Evolutionary conservation across 2,113 vertebrate species (phyloP), one percentile per base, ranked within the genome.

Genomic region (Scomber scombrus): DNA sequence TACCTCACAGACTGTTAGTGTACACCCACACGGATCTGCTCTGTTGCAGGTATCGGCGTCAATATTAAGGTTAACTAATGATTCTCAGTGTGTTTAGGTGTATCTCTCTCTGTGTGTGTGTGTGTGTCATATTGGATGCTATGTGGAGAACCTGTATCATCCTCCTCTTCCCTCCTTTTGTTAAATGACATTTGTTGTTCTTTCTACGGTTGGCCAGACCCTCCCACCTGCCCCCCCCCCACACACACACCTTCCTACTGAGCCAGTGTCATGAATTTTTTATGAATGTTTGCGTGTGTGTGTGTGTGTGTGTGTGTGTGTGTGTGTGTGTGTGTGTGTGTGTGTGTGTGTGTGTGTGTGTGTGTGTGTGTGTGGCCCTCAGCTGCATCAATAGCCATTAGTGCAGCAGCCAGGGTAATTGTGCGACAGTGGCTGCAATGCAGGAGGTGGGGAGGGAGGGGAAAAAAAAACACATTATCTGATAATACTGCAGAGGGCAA

Each of bases 321-420:
- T 73, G 75, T 58, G 57, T 60, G 55, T 55, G 77, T 19, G 77
- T 63, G 51, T 26, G 77, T 29, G 72, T 23, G 16, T 16, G n/a
- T 23, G 47, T 49, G 52, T n/a, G 85, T 80, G 88, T 78, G 77
- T 54, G 55, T 49, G 64, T 64, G 75, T n/a, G 75, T 56, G 52
- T 26, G 81, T 23, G 82, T 31, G 62, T 21, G 43, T 23, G 47
- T 49, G 52, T 34, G 84, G 72, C 71, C 78, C 80, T 89, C 74
- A 73, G 90, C 86, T 77, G 85, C 91, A 92, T 94, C 91, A 90
- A 94, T 93, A 93, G 87, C 93, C 92, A 93, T 95, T 94, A 95
- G 94, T 91, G 87, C 89, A 84, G 90, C 85, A 88, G 91, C 87
- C 84, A 62, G 89, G 91, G 91, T 93, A 90, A 93, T 93, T 92